Evolutionary conservation across 64 coral and sea anemone genomes (phyloP).

Genomic region (Cladopsammia gracilis): DNA sequence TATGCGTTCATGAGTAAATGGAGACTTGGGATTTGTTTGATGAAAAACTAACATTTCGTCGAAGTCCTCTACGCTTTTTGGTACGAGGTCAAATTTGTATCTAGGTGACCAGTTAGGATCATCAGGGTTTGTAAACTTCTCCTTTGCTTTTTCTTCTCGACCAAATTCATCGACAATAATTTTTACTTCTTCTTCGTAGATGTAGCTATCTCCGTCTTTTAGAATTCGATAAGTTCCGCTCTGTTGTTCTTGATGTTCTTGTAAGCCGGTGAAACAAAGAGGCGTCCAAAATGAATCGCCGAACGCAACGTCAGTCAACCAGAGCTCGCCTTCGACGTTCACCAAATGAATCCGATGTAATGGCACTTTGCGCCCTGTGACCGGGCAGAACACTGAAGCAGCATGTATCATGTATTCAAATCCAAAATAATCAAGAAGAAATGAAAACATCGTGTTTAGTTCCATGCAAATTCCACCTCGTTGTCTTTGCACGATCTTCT

Average conservation of each 20-base stretch:
- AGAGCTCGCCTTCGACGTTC: neutral
- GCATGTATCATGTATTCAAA: conserved; percentile 1
- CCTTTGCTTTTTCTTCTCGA: neutral
- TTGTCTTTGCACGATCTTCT: conserved; percentile 65
- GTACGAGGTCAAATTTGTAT: conserved; percentile 37
- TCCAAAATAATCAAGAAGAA: conserved; percentile 57
- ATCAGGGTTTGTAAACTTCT: neutral
- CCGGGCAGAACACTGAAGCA: neutral
- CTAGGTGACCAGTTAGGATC: neutral
- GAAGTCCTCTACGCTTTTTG: conserved; percentile 11
- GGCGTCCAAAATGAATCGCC: conserved; percentile 33
- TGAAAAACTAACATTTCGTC: conserved; percentile 1
- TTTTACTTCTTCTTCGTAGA: conserved; percentile 25
- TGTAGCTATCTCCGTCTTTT: conserved; percentile 48
- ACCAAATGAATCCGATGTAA: neutral
- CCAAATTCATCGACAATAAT: conserved; percentile 25
- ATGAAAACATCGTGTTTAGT: conserved; percentile 53
- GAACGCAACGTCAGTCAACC: conserved; percentile 65
- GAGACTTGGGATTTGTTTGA: conserved; percentile 22
- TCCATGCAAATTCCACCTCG: conserved; percentile 72
- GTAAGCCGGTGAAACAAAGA: conserved; percentile 1
- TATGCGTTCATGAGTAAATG: conserved; percentile 49
- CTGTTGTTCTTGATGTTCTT: conserved; percentile 37
- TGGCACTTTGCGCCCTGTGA: neutral
- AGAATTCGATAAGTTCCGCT: conserved; percentile 57